Evolutionary conservation across 1,140 invertebrate species (phyloP).

Genomic region (Caerostris extrusa): DNA sequence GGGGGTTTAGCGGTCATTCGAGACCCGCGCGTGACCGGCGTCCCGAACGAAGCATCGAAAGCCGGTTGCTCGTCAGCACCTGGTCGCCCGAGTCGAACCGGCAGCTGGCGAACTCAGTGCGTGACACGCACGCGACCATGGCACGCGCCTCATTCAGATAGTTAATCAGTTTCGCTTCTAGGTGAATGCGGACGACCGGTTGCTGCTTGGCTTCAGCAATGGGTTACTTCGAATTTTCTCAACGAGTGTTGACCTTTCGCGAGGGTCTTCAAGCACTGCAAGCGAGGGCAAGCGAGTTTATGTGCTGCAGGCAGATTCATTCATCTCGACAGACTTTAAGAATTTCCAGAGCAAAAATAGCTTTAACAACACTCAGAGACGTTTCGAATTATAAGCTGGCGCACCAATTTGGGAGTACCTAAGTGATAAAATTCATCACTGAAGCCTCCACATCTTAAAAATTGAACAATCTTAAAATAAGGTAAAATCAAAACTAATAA

Average conservation of each 20-base stretch:
- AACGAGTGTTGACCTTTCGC: conserved; percentile 26
- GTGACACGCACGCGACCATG: conserved; percentile 8
- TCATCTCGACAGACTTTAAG: too few species aligned
- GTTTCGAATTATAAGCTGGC: too few species aligned
- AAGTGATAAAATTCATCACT: too few species aligned
- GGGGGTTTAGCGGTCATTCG: conserved; percentile 45
- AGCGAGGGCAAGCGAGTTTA: background rate
- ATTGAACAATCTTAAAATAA: too few species aligned
- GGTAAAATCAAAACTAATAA: too few species aligned
- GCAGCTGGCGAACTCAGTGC: background rate
- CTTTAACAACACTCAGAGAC: too few species aligned
- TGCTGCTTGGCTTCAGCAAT: background rate
- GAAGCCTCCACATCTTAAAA: too few species aligned
- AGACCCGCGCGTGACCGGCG: conserved; percentile 15
- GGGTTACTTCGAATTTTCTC: background rate
- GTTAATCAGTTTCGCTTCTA: conserved; percentile 29
- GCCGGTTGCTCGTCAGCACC: conserved; percentile 18
- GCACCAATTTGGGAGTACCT: too few species aligned
- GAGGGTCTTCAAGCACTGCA: background rate
- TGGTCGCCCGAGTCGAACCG: background rate
- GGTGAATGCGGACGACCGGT: background rate
- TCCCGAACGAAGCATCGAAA: background rate
- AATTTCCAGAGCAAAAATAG: too few species aligned
- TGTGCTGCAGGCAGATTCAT: background rate
- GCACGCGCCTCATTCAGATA: background rate